phyloP scores from a whole-genome alignment of 1,140 invertebrate genomes.

The Drosophila repleta region DNA sequence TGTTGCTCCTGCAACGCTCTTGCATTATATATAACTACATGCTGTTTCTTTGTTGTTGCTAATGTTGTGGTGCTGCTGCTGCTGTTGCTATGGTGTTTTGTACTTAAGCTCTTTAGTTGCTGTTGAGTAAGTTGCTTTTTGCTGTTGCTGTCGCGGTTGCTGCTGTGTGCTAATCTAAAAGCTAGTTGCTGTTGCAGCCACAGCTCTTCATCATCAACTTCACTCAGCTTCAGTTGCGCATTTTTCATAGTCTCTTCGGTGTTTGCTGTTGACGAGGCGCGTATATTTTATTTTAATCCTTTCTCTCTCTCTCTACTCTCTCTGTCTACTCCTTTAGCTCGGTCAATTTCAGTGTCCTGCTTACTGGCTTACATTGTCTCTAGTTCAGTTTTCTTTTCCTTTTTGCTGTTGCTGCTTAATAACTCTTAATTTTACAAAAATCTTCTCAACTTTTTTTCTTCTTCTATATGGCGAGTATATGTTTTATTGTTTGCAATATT shows the following conservation, averaged over 20 bases:
- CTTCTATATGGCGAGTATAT: slow-evolving; percentile 78
- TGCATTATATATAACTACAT: slow-evolving; percentile 49
- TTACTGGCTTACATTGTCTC: slow-evolving; percentile 62
- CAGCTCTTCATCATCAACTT: slow-evolving; percentile 75
- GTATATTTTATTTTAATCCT: slow-evolving; percentile 59
- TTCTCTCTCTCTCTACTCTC: slow-evolving; percentile 16
- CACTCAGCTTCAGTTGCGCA: slow-evolving; percentile 79
- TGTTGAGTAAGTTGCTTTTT: slow-evolving; percentile 56
- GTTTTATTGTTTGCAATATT: slow-evolving; percentile 77
- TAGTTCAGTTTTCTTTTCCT: slow-evolving; percentile 19
- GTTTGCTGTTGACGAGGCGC: slow-evolving; percentile 70
- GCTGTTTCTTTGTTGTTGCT: slow-evolving; percentile 48
- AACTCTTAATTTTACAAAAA: slow-evolving; percentile 62
- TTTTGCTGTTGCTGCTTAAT: slow-evolving; percentile 45
- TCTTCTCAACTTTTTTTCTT: slow-evolving; percentile 31
- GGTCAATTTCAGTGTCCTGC: slow-evolving; percentile 28
- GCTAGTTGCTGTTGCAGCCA: slow-evolving; percentile 59
- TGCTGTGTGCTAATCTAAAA: slow-evolving; percentile 49
- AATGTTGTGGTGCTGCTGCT: slow-evolving; percentile 35
- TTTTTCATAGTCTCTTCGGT: slow-evolving; percentile 82
- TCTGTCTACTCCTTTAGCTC: slow-evolving; percentile 16
- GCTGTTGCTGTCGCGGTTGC: background rate
- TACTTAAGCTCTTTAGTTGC: slow-evolving; percentile 79
- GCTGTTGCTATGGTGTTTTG: slow-evolving; percentile 53
- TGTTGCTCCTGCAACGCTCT: slow-evolving; percentile 35